Conservation (phyloP, 1,140 invertebrate species). For the Drosophila nigrodunni region DNA sequence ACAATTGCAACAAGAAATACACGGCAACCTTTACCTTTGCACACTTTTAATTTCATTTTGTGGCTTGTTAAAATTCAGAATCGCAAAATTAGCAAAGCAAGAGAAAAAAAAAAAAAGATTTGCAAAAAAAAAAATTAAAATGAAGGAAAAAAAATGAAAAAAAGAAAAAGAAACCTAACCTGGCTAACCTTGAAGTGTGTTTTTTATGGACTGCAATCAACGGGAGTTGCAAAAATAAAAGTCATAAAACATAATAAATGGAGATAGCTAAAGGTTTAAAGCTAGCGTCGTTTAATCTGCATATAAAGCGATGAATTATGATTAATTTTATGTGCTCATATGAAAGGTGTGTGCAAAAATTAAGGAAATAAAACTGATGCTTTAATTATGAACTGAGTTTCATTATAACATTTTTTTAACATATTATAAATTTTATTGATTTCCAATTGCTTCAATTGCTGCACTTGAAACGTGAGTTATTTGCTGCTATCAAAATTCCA, state of each 20-base stretch:
- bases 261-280: slow-evolving; percentile 31
- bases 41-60: slow-evolving; percentile 61
- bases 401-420: too few relatives aligned
- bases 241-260: slow-evolving; percentile 6
- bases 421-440: too few relatives aligned
- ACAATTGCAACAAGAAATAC: slow-evolving; percentile 57
- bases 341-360: slow-evolving; percentile 14
- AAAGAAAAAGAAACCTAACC: slow-evolving; percentile 38
- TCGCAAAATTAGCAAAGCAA: slow-evolving; percentile 53
- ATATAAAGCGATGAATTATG: slow-evolving; percentile 20
- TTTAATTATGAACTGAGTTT: too few relatives aligned
- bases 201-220: slow-evolving; percentile 55
- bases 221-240: slow-evolving; percentile 18
- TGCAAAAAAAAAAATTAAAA: slow-evolving; percentile 18
- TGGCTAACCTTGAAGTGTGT: slow-evolving; percentile 63
- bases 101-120: slow-evolving; percentile 31
- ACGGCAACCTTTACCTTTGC: slow-evolving; percentile 66
- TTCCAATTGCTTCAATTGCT: too few relatives aligned
- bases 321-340: slow-evolving; percentile 11
- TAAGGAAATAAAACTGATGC: too few relatives aligned
- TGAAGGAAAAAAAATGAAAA: slow-evolving; percentile 32
- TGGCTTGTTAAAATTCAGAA: slow-evolving; percentile 65
- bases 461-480: too few relatives aligned
- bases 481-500: too few relatives aligned
- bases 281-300: slow-evolving; percentile 24